Evolutionary conservation across 2,113 vertebrate species (phyloP), one percentile per base, ranked within the genome.

Genomic region (Phalacrocorax brasilianus): DNA sequence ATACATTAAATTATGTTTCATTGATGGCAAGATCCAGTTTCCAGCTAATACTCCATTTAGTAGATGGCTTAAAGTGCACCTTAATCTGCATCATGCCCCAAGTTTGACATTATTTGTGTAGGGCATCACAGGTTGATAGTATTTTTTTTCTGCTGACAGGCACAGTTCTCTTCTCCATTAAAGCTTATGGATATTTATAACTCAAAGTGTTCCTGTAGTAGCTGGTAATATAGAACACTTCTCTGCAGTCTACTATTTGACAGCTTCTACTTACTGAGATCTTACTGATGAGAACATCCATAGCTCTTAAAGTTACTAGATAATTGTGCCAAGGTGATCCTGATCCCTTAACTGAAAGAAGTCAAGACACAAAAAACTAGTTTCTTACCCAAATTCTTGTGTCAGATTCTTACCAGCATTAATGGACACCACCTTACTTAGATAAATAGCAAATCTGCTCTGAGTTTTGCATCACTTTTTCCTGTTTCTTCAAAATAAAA

Each of bases 161-260:
- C 72, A 92, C 86, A 85, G 79, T 96, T 96, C 80, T 91, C 86
- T 97, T 92, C 90, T 83, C 93, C 94, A 94, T 93, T 96, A 95
- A 95, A 96, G 81, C 73, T 97, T 95, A 94, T 97, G 91, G 95
- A 91, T 94, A 97, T 94, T 94, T 95, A 96, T 95, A 93, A 88
- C 84, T 76, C 72, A 59, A 94, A 97, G 66, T 93, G 92, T 95
- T 95, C 96, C 84, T 74, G 77, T 78, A 85, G 88, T 92, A 90
- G 56, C 92, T 91, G 88, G 72, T 77, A 93, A 92, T 83, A 88
- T 33, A 92, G 93, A 94, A 94, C 56, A 62, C 80, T 88, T 95
- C 91, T 91, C 80, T 79, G 80, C 83, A 94, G 89, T 88, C 92
- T 93, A 44, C 85, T 92, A 2, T 88, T 92, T 96, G 93, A 96